phyloP scores from a whole-genome alignment of 2,113 vertebrate genomes.

The Proterorhinus semilunaris region DNA sequence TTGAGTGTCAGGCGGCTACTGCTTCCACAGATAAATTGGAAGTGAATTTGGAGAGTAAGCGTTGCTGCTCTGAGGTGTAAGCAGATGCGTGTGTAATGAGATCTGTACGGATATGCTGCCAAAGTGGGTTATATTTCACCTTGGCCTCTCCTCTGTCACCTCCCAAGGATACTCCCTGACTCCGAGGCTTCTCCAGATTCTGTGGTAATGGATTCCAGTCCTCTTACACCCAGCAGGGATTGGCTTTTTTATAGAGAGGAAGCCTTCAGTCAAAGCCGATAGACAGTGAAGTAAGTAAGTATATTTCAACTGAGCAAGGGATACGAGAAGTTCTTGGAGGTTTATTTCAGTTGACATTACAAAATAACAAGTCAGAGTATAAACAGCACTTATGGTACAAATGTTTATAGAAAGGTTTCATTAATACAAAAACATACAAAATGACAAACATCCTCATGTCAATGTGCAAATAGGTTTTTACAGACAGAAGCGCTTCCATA shows the following conservation, averaged over 20 bases:
- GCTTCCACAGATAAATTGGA: background rate
- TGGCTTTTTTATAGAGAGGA: slow-evolving; percentile 13
- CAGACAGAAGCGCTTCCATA: slow-evolving; percentile 95
- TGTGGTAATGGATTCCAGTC: slow-evolving; percentile 61
- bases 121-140: slow-evolving; percentile 48
- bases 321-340: slow-evolving; percentile 37
- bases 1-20: slow-evolving; percentile 1
- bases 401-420: slow-evolving; percentile 88
- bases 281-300: slow-evolving; percentile 11
- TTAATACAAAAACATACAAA: slow-evolving; percentile 78
- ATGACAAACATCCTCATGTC: slow-evolving; percentile 86
- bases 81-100: slow-evolving; percentile 33
- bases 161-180: slow-evolving; percentile 55
- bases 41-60: slow-evolving; percentile 8
- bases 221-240: slow-evolving; percentile 36
- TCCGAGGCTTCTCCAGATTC: slow-evolving; percentile 35
- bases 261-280: slow-evolving; percentile 23
- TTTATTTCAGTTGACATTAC: slow-evolving; percentile 78
- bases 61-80: slow-evolving; percentile 12
- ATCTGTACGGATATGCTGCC: slow-evolving; percentile 44
- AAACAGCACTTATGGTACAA: slow-evolving; percentile 82
- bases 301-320: background rate
- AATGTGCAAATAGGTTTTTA: slow-evolving; percentile 98
- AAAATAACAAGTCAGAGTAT: slow-evolving; percentile 70
- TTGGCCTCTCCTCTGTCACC: slow-evolving; percentile 44